Conservation (phyloP, 2,113 vertebrate species). For the Leiothrix lutea region DNA sequence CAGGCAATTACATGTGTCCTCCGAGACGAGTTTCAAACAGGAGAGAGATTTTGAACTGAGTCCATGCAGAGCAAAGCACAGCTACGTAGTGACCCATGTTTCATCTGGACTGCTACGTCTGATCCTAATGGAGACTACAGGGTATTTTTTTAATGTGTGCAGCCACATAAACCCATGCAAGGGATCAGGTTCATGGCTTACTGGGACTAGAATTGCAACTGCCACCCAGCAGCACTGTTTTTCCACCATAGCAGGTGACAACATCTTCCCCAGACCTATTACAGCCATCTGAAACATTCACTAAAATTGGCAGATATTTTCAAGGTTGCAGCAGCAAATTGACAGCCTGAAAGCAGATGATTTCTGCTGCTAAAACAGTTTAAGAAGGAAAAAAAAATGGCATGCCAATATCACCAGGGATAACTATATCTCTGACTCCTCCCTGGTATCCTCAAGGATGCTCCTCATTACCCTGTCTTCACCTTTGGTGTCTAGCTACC, state of each 20-base stretch:
- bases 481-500: neutral
- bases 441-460: neutral
- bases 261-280: neutral
- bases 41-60: neutral
- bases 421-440: neutral
- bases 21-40: neutral
- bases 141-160: neutral
- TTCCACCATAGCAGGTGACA: fast-evolving
- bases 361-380: neutral
- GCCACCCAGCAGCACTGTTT: neutral
- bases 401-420: neutral
- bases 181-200: neutral
- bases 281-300: neutral
- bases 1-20: neutral
- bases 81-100: neutral
- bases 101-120: neutral
- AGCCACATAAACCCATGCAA: neutral
- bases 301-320: neutral
- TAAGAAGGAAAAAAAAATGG: neutral
- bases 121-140: neutral
- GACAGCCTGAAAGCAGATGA: neutral
- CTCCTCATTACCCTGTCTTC: neutral
- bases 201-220: neutral
- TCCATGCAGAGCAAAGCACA: neutral
- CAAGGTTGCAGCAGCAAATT: neutral